Percentiles rank a stretch among this genome's conserved stretches.
Conservation (phyloP, 2,113 vertebrate genomes). For the Myocastor coypus region DNA sequence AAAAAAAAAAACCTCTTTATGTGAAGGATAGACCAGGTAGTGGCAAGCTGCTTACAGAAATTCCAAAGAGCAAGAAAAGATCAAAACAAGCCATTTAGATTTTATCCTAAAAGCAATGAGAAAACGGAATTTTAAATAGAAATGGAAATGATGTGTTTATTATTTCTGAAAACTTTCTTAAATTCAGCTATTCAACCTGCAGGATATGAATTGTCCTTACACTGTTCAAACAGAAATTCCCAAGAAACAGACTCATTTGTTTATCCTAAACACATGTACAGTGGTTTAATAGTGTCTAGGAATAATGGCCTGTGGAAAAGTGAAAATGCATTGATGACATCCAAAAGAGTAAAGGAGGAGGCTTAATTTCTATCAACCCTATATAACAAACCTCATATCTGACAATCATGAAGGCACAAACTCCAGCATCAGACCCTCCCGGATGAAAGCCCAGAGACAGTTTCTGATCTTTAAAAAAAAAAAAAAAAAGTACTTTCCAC, state of each 20-base stretch:
- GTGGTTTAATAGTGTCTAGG: not conserved
- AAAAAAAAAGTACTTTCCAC: not conserved
- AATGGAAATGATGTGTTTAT: not conserved
- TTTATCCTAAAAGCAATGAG: not conserved
- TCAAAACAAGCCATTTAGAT: slow-evolving; percentile 4
- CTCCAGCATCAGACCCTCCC: not conserved
- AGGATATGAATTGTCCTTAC: not conserved
- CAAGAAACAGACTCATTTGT: slow-evolving; percentile 1
- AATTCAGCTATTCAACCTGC: slow-evolving; percentile 12
- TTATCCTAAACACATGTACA: not conserved
- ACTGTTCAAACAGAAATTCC: not conserved
- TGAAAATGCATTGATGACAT: not conserved
- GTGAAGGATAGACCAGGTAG: not conserved
- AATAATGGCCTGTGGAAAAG: not conserved
- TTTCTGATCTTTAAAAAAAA: too few species aligned
- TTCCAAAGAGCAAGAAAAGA: not conserved
- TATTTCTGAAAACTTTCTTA: not conserved
- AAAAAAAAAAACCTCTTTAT: not conserved
- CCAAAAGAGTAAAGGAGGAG: not conserved
- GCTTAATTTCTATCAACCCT: not conserved
- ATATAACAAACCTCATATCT: not conserved
- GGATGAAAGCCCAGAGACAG: not conserved
- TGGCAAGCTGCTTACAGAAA: slow-evolving; percentile 30
- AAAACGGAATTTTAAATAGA: not conserved
- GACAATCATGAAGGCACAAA: slow-evolving; percentile 17